Conservation (phyloP, 2,888 invertebrate species). For the Hirtodrosophila histrioides region DNA sequence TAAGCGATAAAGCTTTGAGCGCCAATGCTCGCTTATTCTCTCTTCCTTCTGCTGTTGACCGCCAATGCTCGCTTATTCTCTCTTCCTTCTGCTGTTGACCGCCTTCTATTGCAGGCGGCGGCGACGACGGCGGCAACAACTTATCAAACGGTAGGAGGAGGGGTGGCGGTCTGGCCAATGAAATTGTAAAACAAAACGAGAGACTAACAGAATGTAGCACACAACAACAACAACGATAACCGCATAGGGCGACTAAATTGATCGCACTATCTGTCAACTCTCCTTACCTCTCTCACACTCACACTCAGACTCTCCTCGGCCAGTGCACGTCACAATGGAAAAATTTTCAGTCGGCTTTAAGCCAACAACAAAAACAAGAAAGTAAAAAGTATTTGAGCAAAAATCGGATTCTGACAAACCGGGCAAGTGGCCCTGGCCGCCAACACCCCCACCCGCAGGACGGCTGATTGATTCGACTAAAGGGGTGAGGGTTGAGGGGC, state of each 20-base stretch:
- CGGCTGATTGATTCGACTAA: slow-evolving; percentile 60
- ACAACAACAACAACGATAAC: slow-evolving; percentile 16
- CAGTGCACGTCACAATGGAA: slow-evolving; percentile 37
- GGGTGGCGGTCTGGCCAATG: slow-evolving; percentile 1
- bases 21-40: not conserved
- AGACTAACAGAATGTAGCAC: not conserved
- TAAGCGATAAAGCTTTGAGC: slow-evolving; percentile 58
- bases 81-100: slow-evolving; percentile 1
- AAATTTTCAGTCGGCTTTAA: slow-evolving; percentile 40
- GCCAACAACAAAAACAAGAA: slow-evolving; percentile 19
- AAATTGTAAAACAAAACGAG: slow-evolving; percentile 33
- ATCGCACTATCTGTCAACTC: slow-evolving; percentile 36
- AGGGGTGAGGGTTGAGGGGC: not conserved
- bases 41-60: slow-evolving; percentile 1
- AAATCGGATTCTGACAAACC: slow-evolving; percentile 39
- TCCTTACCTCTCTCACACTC: not conserved
- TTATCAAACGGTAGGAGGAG: slow-evolving; percentile 19
- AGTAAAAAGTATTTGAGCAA: slow-evolving; percentile 61
- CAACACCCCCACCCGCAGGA: slow-evolving; percentile 33
- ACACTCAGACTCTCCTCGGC: not conserved
- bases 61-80: not conserved
- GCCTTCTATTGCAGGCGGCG: slow-evolving; percentile 9
- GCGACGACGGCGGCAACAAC: slow-evolving; percentile 6
- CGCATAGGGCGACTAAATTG: slow-evolving; percentile 28
- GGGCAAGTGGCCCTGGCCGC: slow-evolving; percentile 19